Evolutionary conservation across 2,888 invertebrate species (phyloP), one percentile per base, ranked within the genome.

Genomic region (Eucera pruinosa): DNA sequence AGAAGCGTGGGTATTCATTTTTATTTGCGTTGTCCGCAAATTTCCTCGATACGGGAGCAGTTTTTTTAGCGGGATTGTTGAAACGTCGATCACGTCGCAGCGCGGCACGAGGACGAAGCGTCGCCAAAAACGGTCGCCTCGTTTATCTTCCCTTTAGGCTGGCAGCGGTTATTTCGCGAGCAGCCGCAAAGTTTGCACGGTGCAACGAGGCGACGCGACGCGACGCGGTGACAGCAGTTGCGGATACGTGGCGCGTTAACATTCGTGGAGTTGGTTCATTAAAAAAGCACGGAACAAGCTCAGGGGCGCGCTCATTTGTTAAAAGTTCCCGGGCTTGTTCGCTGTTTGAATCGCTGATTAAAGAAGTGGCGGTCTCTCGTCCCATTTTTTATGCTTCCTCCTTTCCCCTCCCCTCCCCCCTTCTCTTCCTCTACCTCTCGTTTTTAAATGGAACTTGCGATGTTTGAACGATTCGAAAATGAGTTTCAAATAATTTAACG

Each of bases 261-360:
- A 73, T 75, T 47, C 73, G 73, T 43, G 45, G 72, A 65, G 75
- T 65, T 65, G 75, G 75, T 75, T 65, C 75, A 73, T 75, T 75
- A 73, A 75, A 75, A 75, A 75, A 65, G 52, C 65, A 39, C 41
- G 75, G 58, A 75, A 75, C 75, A 75, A 65, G 74, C 65, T 45
- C 54, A 47, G 36, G 52, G 54, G 52, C 64, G 45, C 65, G 58
- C 65, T 75, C 75, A 65, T 75, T 75, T 75, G 75, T 75, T 73
- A 75, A 75, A 75, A 65, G 75, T 75, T 75, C 65, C 39, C 73
- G 18, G 58, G 47, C 58, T 68, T 50, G 45, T 52, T 47, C 52
- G 73, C 58, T 72, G 73, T 58, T 75, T 72, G 64, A 75, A 73
- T 75, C 74, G 74, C n/a, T 75, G 74, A 73, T 75, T 75, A 72